These are phyloP conservation scores for Calliphora vomitoria DNA, from an alignment of 2,888 invertebrate genomes.

Conservation along the genomic window DNA sequence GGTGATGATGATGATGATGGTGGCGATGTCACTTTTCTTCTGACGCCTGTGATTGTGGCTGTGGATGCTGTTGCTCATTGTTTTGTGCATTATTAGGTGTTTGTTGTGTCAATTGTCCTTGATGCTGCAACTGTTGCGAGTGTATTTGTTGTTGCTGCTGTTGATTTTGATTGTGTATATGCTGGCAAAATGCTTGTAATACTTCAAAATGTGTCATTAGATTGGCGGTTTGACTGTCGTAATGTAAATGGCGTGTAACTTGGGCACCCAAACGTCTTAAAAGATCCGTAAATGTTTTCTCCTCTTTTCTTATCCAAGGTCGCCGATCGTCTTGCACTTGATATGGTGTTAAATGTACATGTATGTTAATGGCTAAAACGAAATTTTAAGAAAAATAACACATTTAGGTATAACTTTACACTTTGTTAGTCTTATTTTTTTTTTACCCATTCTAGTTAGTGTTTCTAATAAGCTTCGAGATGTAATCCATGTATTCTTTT, in stretches of 20 bases:
- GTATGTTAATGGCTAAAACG: constrained; percentile 88
- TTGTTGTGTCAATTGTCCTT: constrained; percentile 75
- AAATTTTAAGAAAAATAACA: neutral
- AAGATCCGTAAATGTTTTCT: constrained; percentile 89
- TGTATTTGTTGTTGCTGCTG: constrained; percentile 64
- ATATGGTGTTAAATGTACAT: constrained; percentile 95
- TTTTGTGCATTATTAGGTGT: constrained; percentile 70
- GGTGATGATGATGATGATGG: constrained; percentile 74
- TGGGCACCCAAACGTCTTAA: constrained; percentile 89
- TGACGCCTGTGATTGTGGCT: constrained; percentile 74
- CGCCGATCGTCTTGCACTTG: constrained; percentile 92
- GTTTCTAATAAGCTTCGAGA: constrained; percentile 90
- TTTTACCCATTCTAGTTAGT: constrained; percentile 89
- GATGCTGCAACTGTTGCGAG: constrained; percentile 75
- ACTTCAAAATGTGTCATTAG: constrained; percentile 92
- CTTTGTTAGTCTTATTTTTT: neutral
- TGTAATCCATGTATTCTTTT: constrained; percentile 94
- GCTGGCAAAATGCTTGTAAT: constrained; percentile 87
- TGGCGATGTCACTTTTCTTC: constrained; percentile 85
- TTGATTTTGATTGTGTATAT: constrained; percentile 82
- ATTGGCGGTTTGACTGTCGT: constrained; percentile 85
- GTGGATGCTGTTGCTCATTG: constrained; percentile 76
- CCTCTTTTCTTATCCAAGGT: constrained; percentile 94
- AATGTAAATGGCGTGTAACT: constrained; percentile 88
- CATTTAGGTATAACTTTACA: neutral